Base-by-base conservation (phyloP, 2,888 invertebrate species). In the Ptychoptera albimana region DNA sequence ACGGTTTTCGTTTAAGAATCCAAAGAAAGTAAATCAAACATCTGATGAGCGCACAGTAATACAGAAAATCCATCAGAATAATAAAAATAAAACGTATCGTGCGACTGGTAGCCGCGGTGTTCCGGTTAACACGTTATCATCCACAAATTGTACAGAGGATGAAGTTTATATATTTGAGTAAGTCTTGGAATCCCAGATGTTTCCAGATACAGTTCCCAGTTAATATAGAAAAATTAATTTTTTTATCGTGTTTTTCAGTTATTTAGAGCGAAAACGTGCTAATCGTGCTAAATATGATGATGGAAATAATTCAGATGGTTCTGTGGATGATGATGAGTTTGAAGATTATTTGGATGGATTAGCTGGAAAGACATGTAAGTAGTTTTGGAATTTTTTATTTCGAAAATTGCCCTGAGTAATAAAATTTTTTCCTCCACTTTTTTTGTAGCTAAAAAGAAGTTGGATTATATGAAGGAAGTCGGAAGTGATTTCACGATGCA, bases 1-100 rank as follows among this genome's bases (percentile, higher is more conserved):
- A 57, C 74, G 96, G 37, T 97, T 96, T 63, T 89, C 89, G 9
- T 96, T 89, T 62, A 88, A 92, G 60, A 98, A 98, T 69, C 87
- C 87, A 0, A 87, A 86, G 60, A 79, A 76, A 50, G 55, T 68
- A 1, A 67, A 67, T 0, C 48, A 54, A 12, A 23, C 23, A 23
- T 5, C 23, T 7, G 23, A 23, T 23, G 23, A 23, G 23, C 23
- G 23, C 23, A 39, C 45, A 10, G 36, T 13, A 13, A 45, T 42
- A 29, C 10, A 13, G 7, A 23, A 23, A 23, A 23, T 23, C 7
- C 10, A 9, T 4, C 53, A 57, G 23, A 52, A 71, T 11, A 48
- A 68, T n/a, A 42, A 45, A 7, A 58, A 57, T 38, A 78, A 79
- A 57, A 73, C 75, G 42, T 85, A 87, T 60, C 60, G 64, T 11